phyloP scores from a whole-genome alignment of 2,888 invertebrate genomes.

The Hoplodrina blanda region DNA sequence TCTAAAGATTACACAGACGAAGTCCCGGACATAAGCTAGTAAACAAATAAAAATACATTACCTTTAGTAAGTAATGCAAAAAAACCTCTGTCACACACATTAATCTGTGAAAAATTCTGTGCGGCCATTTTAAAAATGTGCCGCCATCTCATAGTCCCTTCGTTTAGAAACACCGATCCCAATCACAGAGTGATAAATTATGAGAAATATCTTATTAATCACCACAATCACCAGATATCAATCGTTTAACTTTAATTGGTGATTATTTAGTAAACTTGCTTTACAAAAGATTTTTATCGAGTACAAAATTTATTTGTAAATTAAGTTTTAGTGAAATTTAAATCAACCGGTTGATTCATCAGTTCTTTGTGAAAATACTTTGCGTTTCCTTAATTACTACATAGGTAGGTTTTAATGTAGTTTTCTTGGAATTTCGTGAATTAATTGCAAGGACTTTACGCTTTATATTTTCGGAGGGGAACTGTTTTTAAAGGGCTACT shows the following conservation, averaged over 20 bases:
- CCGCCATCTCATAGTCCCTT: constrained; percentile 77
- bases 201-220: constrained; percentile 87
- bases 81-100: constrained; percentile 51
- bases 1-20: too few species aligned
- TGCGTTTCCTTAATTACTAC: constrained; percentile 30
- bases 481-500: not conserved
- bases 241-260: constrained; percentile 82
- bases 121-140: constrained; percentile 79
- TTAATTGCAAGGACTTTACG: constrained; percentile 11
- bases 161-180: constrained; percentile 77
- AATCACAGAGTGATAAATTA: constrained; percentile 85
- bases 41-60: too few species aligned
- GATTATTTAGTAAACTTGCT: constrained; percentile 79
- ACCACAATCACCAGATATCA: constrained; percentile 79
- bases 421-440: constrained; percentile 26
- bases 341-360: constrained; percentile 20
- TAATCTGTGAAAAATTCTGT: constrained; percentile 76
- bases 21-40: too few species aligned
- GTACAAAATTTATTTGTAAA: constrained; percentile 51
- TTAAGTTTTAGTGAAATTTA: constrained; percentile 59
- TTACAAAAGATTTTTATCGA: constrained; percentile 68
- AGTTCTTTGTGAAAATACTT: constrained; percentile 3
- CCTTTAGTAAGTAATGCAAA: not conserved
- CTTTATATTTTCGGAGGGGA: constrained; percentile 4
- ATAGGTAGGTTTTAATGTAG: constrained; percentile 1